phyloP scores from a whole-genome alignment of 92 coral and sea anemone genomes.

The Epizoanthus illoricatus region DNA sequence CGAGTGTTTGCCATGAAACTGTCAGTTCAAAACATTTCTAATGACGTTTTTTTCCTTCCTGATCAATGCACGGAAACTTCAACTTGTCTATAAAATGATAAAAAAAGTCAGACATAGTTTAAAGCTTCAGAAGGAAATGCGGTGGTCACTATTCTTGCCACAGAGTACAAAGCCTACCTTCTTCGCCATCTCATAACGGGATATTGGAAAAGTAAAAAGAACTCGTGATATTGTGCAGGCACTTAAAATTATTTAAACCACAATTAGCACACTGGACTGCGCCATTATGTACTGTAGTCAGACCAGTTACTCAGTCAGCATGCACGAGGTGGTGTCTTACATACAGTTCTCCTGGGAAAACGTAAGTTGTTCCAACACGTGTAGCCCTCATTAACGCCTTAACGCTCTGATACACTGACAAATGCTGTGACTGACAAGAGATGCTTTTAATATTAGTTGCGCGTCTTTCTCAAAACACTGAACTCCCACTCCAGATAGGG shows the following conservation, averaged over 20 bases:
- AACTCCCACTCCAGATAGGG: background rate
- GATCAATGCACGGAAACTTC: no score
- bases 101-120: background rate
- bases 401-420: background rate
- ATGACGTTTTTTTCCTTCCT: no score
- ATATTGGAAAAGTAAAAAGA: conserved; percentile 2
- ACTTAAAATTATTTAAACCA: background rate
- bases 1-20: background rate
- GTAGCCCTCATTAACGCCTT: conserved; percentile 2
- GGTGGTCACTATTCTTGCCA: background rate
- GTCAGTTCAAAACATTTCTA: no score
- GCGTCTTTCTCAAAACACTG: background rate
- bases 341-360: conserved; percentile 1
- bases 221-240: conserved; percentile 19
- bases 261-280: background rate
- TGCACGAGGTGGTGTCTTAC: background rate
- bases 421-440: background rate
- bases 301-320: background rate
- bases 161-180: background rate
- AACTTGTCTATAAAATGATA: no score
- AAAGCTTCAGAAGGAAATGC: background rate
- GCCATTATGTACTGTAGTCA: background rate
- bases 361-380: conserved; percentile 5
- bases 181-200: background rate
- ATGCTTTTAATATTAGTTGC: background rate